Percentiles rank a stretch among this genome's conserved stretches.
phyloP scores from a whole-genome alignment of 2,113 vertebrate species.

The Halcyon malimbica region DNA sequence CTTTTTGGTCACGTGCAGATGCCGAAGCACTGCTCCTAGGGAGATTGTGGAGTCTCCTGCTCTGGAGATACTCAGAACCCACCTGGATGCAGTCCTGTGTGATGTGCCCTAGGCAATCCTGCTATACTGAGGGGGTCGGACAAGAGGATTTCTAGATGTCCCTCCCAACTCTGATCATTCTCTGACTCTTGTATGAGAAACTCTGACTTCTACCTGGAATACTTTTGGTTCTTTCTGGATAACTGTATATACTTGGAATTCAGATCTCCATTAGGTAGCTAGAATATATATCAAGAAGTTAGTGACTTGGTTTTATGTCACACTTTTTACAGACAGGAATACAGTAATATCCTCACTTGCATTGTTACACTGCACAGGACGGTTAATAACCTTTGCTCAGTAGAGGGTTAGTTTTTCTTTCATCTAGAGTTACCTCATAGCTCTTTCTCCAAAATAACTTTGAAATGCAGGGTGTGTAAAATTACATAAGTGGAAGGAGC shows the following conservation, averaged over 20 bases:
- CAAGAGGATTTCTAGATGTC: no score
- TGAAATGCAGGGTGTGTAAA: neutral
- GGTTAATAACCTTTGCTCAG: neutral
- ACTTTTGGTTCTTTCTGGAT: neutral
- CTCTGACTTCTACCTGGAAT: neutral
- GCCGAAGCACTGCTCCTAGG: no score
- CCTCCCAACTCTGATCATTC: no score
- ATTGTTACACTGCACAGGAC: neutral
- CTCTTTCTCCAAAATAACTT: neutral
- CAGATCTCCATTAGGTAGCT: neutral
- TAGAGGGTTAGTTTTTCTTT: neutral
- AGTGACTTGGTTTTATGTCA: neutral
- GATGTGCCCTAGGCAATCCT: no score
- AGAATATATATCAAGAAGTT: neutral
- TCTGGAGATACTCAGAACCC: no score
- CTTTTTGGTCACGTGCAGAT: no score
- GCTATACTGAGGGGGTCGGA: no score
- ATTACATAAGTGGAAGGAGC: neutral
- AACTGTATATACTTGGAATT: accelerated
- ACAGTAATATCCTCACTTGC: neutral
- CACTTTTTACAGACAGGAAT: neutral
- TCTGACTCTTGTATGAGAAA: neutral
- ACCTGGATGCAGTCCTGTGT: no score
- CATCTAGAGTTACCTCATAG: neutral
- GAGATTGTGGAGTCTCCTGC: no score